Percentiles rank a stretch among this genome's conserved stretches.
These are phyloP conservation scores for Synergus umbraculus DNA, from an alignment of 2,888 invertebrate genomes.

Conservation along the genomic window DNA sequence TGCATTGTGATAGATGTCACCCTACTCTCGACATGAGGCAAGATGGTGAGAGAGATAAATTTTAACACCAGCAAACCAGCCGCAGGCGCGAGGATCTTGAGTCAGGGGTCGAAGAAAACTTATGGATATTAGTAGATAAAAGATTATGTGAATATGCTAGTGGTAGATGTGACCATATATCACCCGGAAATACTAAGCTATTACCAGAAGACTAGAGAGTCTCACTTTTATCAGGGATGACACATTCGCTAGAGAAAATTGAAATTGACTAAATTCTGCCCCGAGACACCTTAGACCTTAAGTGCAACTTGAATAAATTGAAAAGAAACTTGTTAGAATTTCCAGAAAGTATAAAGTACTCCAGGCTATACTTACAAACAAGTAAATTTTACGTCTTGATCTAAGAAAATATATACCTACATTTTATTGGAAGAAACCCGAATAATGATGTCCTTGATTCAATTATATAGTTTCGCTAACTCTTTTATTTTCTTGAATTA, in stretches of 20 bases:
- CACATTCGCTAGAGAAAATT: conserved; percentile 59
- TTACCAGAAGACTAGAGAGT: conserved; percentile 44
- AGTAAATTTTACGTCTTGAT: too few species aligned
- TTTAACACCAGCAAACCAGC: neutral
- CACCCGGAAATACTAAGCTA: conserved; percentile 59
- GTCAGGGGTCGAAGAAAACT: conserved; percentile 58
- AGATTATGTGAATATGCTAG: conserved; percentile 69
- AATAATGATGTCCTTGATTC: too few species aligned
- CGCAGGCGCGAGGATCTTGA: conserved; percentile 12
- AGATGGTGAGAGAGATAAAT: neutral
- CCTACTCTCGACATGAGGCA: neutral
- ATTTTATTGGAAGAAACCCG: too few species aligned
- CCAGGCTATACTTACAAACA: too few species aligned
- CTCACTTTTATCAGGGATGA: conserved; percentile 65
- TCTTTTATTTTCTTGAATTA: too few species aligned
- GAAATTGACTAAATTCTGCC: conserved; percentile 54
- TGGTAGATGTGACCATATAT: conserved; percentile 62
- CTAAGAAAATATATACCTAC: too few species aligned
- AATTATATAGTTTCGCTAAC: too few species aligned
- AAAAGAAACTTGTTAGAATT: neutral
- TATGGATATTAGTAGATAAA: conserved; percentile 65
- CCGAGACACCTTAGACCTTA: conserved; percentile 30
- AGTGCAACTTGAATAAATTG: conserved; percentile 19
- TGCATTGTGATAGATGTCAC: conserved; percentile 10
- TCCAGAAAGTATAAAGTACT: too few species aligned